Evolutionary conservation across 1,140 invertebrate species (phyloP), one percentile per base, ranked within the genome.

Genomic region (Pinna nobilis): DNA sequence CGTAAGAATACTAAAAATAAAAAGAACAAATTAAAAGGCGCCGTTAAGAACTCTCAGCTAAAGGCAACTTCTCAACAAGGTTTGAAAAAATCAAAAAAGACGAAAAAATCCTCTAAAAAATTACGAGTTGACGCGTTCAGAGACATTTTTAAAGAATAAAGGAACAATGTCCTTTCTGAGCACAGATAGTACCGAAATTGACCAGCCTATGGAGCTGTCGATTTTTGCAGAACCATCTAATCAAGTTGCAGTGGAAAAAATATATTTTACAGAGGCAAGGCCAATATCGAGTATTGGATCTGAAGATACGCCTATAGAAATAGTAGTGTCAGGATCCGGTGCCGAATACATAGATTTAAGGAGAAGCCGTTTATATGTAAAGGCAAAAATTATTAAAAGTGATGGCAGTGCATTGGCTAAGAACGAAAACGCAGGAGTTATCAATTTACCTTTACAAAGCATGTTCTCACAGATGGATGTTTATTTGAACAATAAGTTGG

Each of bases 391-490:
- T 28, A 5, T 50, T 13, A 64, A 76, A 37, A 39, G 32, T 18
- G 67, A 76, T 61, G 68, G 68, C 2, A 51, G 49, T 13, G 11
- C 49, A 1, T 35, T 76, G 6, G 37, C 6, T 28, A 20, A 51
- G 11, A 33, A 70, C n/a, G 61, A 63, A 76, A 35, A 71, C 18
- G 47, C 49, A n/a, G 67, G 39, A 13, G 60, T 67, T 0, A 50
- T 71, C 28, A 76, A 76, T 65, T 53, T 59, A 30, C n/a, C n/a
- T n/a, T n/a, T n/a, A n/a, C n/a, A 72, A 6, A 53, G 30, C 28
- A 61, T 72, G 37, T 60, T 53, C 11, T 67, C 63, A 35, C 75
- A 77, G 23, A 57, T 77, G n/a, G 75, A 77, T 55, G 20, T 68
- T 28, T 61, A 53, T 41, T 35, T 77, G 57, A 77, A 77, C 57